phyloP scores from a whole-genome alignment of 2,113 vertebrate genomes.

The Balaeniceps rex region DNA sequence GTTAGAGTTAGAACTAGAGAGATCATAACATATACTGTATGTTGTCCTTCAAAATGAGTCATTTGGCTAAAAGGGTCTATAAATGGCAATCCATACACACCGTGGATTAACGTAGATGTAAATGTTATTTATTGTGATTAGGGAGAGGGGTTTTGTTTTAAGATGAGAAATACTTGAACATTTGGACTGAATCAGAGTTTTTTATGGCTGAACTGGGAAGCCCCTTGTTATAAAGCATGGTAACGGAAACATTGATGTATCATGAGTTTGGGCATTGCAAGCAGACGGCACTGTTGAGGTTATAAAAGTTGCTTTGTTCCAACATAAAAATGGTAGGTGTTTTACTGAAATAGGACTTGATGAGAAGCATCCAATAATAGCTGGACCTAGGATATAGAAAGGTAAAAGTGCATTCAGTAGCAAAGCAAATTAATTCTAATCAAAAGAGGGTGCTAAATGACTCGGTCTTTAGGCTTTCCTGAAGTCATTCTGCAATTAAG shows the following conservation, averaged over 20 bases:
- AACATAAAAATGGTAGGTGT: slow-evolving; percentile 31
- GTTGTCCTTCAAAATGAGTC: neutral
- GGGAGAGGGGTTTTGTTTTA: neutral
- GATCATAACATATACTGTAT: neutral
- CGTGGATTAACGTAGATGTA: neutral
- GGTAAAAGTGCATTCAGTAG: neutral
- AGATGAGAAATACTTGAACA: neutral
- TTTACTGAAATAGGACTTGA: slow-evolving; percentile 42
- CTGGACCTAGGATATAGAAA: neutral
- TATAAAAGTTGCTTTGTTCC: slow-evolving; percentile 19
- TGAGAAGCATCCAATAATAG: slow-evolving; percentile 27
- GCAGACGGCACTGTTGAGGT: neutral
- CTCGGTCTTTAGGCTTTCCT: neutral
- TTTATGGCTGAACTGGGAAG: slow-evolving; percentile 35
- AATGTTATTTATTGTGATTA: neutral
- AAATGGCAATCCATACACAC: neutral
- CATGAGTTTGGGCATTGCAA: slow-evolving; percentile 15
- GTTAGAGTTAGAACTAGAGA: neutral
- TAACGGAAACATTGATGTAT: slow-evolving; percentile 49
- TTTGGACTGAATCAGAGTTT: neutral
- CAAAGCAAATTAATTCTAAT: neutral
- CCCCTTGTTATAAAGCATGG: slow-evolving; percentile 22
- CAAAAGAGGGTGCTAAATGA: neutral
- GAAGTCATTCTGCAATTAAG: neutral
- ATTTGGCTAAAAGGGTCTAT: neutral